Base-by-base conservation (phyloP, 2,888 invertebrate genomes). In the Leptura quadrifasciata region DNA sequence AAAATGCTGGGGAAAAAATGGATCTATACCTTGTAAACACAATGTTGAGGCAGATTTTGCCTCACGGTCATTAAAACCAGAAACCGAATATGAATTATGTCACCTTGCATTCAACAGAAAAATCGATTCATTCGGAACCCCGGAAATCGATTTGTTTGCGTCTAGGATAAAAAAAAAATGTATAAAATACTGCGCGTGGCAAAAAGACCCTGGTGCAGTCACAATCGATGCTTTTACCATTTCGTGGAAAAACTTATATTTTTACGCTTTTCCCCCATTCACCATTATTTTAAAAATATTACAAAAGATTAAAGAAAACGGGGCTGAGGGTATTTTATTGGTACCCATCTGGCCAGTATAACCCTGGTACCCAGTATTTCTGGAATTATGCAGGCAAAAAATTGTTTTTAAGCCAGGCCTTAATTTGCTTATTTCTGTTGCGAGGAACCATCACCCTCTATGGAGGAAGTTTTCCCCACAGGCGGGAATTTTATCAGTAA, bases 381-480 rank as follows among this genome's bases (percentile, higher is more conserved):
- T 61, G 5, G 17, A 17, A 31, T 60, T 39, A 52, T 67, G 47
- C 18, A n/a, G 52, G 27, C 67, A 67, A 47, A 67, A 67, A 52
- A 31, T 31, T 58, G 35, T 70, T 10, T 70, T 58, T 58, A 70
- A 70, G 17, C 70, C 70, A 27, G 27, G 35, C 31, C 1, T 18
- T 35, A 68, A 68, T 15, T 55, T 68, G 9, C 55, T 70, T 39
- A 39, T 24, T 57, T 70, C 70, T 58, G 31, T 31, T 35, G 58
- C 58, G 39, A 70, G 67, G 57, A 57, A 27, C 2, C 17, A 18
- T 18, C 55, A 75, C 24, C 75, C 75, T 21, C 47, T 78, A 35
- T 78, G 76, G 63, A 67, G 18, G 55, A 67, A 72, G 17, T 57
- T 78, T 79, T 76, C 77, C 68, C 77, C 79, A 77, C 77, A 74